phyloP scores from a whole-genome alignment of 2,113 vertebrate genomes.

The Ptilorrhoa leucosticta region DNA sequence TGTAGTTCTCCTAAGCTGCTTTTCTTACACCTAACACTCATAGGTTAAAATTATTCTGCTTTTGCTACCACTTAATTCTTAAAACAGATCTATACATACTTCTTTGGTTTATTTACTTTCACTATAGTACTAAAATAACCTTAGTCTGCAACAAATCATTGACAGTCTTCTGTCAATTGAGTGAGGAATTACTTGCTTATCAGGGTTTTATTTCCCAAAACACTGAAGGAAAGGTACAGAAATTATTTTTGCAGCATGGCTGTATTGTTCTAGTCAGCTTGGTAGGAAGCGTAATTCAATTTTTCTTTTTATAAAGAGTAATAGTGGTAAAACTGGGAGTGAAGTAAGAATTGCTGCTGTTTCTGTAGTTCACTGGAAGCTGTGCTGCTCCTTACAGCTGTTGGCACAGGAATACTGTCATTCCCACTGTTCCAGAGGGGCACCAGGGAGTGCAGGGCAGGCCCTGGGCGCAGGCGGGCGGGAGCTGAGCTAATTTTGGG shows the following conservation, averaged over 20 bases:
- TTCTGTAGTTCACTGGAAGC: background rate
- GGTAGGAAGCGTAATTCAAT: background rate
- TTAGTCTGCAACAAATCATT: no score
- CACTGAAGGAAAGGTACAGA: background rate
- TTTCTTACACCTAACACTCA: background rate
- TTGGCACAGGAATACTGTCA: background rate
- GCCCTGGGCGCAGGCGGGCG: background rate
- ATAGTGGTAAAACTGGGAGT: background rate
- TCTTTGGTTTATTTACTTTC: background rate
- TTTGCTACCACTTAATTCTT: background rate
- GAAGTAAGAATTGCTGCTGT: background rate
- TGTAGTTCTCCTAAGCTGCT: background rate
- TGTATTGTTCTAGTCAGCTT: background rate
- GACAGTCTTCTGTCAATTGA: background rate
- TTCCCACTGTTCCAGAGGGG: background rate
- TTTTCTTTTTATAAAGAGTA: background rate
- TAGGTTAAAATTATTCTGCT: background rate
- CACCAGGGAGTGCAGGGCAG: background rate
- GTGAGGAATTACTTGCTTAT: background rate
- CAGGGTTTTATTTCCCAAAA: background rate
- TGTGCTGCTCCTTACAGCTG: background rate
- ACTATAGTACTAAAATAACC: background rate
- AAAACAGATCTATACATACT: background rate
- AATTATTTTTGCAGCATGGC: background rate
- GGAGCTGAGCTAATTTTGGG: slow-evolving; percentile 11